phyloP scores from a whole-genome alignment of 2,797 vertebrate genomes.

The Brachyrhaphis roseni region DNA sequence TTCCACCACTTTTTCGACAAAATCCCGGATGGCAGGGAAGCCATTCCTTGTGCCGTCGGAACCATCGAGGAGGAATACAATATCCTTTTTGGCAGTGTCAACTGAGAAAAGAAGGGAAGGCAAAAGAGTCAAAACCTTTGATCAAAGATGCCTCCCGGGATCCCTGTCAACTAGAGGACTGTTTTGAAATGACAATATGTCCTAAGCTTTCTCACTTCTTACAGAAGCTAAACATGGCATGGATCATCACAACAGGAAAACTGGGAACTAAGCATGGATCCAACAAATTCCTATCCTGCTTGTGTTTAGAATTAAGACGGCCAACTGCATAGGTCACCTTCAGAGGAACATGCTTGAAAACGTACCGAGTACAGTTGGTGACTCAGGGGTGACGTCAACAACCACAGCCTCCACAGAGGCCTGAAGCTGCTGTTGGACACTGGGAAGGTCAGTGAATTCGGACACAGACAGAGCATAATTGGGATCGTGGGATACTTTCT shows the following conservation, averaged over 20 bases:
- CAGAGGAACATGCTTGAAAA: background rate
- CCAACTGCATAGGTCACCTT: no score
- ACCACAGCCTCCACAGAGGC: slow-evolving; percentile 40
- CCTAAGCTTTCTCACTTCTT: no score
- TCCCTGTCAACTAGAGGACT: no score
- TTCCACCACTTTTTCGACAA: slow-evolving; percentile 61
- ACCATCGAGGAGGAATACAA: slow-evolving; percentile 72
- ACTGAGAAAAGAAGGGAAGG: background rate
- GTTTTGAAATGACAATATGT: no score
- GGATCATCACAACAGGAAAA: no score
- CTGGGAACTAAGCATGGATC: no score
- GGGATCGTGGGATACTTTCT: slow-evolving; percentile 33
- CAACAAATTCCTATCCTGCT: no score
- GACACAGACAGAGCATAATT: slow-evolving; percentile 25
- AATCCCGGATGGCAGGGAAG: slow-evolving; percentile 64
- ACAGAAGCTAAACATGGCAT: no score
- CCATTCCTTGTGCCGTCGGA: slow-evolving; percentile 53
- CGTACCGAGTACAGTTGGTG: slow-evolving; percentile 47
- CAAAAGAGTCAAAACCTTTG: slow-evolving; percentile 11
- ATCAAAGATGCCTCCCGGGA: no score
- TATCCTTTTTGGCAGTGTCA: slow-evolving; percentile 42
- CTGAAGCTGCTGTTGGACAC: slow-evolving; percentile 41
- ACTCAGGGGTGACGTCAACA: slow-evolving; percentile 9
- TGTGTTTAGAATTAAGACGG: no score
- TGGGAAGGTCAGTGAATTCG: slow-evolving; percentile 46